These are phyloP conservation scores for Pachyuromys duprasi DNA, from an alignment of 2,797 vertebrate genomes.

Conservation along the genomic window DNA sequence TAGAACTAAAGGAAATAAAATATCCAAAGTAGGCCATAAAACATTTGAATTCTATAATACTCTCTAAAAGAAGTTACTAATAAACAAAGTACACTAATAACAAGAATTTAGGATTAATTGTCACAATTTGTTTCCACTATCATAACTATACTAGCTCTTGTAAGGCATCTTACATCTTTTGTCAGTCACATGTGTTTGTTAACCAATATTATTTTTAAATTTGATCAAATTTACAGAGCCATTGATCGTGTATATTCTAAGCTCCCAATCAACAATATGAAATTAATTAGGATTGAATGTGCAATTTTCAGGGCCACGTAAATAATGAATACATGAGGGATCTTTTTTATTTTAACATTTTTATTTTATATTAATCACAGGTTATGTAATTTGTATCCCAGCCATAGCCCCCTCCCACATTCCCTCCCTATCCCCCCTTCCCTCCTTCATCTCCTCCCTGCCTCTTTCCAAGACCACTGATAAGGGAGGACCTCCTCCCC, in stretches of 20 bases:
- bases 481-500: too few species aligned
- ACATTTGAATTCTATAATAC: not conserved
- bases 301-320: not conserved
- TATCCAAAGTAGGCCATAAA: not conserved
- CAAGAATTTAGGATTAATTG: not conserved
- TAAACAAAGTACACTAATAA: conserved; percentile 19
- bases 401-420: too few species aligned
- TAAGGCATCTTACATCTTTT: not conserved
- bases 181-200: not conserved
- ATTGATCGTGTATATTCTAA: not conserved
- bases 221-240: not conserved
- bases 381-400: too few species aligned
- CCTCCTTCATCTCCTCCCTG: too few species aligned
- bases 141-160: not conserved
- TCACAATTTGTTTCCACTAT: not conserved
- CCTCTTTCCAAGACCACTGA: too few species aligned
- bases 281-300: not conserved
- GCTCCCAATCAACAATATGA: not conserved
- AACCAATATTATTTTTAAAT: not conserved
- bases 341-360: too few species aligned
- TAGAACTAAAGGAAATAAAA: conserved; percentile 36
- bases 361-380: too few species aligned
- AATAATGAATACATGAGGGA: not conserved
- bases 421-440: too few species aligned
- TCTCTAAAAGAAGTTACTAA: not conserved